Percentiles rank a stretch among this genome's conserved stretches.
Conservation (phyloP, 2,797 vertebrate genomes). For the Valencia hispanica region DNA sequence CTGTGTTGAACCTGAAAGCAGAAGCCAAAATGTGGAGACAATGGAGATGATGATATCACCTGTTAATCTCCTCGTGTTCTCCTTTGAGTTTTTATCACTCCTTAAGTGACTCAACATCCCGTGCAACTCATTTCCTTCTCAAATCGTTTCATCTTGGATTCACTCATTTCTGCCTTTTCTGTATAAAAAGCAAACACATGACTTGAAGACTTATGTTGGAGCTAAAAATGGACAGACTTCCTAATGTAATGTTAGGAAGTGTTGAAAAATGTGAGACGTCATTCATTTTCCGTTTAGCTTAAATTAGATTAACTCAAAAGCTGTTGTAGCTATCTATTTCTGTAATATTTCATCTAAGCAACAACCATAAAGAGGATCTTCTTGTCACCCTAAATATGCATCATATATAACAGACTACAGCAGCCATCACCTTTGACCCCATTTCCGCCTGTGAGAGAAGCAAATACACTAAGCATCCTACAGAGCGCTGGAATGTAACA, state of each 20-base stretch:
- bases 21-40: slow-evolving; percentile 12
- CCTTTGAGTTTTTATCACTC: slow-evolving; percentile 14
- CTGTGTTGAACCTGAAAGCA: no score
- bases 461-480: slow-evolving; percentile 69
- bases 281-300: not conserved
- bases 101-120: slow-evolving; percentile 6
- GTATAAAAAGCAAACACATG: not conserved
- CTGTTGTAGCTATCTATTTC: slow-evolving; percentile 1
- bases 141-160: slow-evolving; percentile 4
- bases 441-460: slow-evolving; percentile 61
- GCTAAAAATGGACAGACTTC: not conserved
- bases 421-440: slow-evolving; percentile 67
- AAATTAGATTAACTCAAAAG: slow-evolving; percentile 1
- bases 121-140: slow-evolving; percentile 4
- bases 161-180: slow-evolving; percentile 7
- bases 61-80: slow-evolving; percentile 23
- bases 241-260: not conserved
- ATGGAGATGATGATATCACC: slow-evolving; percentile 12
- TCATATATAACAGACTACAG: slow-evolving; percentile 51
- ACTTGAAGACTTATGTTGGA: not conserved
- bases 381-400: slow-evolving; percentile 30
- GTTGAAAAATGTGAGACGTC: not conserved
- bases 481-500: slow-evolving; percentile 69
- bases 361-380: slow-evolving; percentile 27
- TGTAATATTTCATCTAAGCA: slow-evolving; percentile 22